phyloP scores from a whole-genome alignment of 2,888 invertebrate genomes.

The Aspidiotus rigidus region DNA sequence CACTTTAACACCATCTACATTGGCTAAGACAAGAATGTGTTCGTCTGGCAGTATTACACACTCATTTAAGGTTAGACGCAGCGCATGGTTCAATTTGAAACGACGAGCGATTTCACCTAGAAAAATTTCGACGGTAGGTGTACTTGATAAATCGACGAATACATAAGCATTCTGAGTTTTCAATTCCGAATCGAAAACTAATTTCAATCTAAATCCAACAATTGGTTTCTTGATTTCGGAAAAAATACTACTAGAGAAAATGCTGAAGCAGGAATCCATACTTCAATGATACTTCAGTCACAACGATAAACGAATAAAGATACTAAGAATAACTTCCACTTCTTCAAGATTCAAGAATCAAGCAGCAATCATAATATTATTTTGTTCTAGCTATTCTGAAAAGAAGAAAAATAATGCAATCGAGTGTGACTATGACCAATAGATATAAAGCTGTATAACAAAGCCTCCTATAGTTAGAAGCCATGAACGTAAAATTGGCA shows the following conservation, averaged over 20 bases:
- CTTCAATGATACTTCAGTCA: no score
- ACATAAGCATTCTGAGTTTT: constrained; percentile 10
- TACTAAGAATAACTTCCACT: no score
- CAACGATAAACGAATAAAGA: no score
- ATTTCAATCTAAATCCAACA: constrained; percentile 22
- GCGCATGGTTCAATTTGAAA: constrained; percentile 1
- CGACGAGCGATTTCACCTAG: constrained; percentile 7
- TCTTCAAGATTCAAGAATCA: no score
- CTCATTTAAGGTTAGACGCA: constrained; percentile 1
- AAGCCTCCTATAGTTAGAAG: no score
- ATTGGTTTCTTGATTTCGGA: constrained; percentile 12
- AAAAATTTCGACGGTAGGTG: constrained; percentile 2
- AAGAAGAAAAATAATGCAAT: no score
- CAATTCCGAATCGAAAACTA: constrained; percentile 7
- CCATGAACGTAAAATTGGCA: no score
- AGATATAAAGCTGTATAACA: no score
- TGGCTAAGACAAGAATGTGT: constrained; percentile 12
- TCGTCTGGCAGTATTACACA: constrained; percentile 6
- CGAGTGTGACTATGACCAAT: no score
- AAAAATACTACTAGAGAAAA: neutral
- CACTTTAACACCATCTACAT: neutral
- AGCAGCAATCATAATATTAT: no score
- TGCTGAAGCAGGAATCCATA: no score
- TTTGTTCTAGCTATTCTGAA: no score
- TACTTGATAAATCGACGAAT: constrained; percentile 14